Conservation (phyloP, 2,113 vertebrate species). For the Catagonus wagneri region DNA sequence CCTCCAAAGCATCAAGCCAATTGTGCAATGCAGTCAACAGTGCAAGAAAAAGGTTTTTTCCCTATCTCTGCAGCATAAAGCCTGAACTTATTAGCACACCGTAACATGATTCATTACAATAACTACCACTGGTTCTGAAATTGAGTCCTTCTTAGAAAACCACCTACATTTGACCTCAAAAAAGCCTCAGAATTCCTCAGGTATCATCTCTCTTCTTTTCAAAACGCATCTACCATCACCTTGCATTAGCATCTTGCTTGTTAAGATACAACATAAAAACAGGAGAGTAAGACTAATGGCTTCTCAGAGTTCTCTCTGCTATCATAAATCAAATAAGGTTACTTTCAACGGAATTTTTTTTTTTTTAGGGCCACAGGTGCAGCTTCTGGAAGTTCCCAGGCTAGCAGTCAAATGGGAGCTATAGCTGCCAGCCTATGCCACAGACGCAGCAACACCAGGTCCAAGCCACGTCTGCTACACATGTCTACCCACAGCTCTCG, state of each 20-base stretch:
- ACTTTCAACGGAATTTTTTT: slow-evolving; percentile 13
- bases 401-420: no score
- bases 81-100: slow-evolving; percentile 56
- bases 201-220: background rate
- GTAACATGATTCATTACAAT: slow-evolving; percentile 23
- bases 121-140: slow-evolving; percentile 52
- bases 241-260: slow-evolving; percentile 10
- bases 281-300: background rate
- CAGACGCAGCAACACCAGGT: no score
- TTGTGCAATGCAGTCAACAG: slow-evolving; percentile 70
- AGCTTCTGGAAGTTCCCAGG: no score
- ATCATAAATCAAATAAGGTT: slow-evolving; percentile 13
- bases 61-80: background rate
- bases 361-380: no score
- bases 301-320: background rate
- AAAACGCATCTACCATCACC: slow-evolving; percentile 20
- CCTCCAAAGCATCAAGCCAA: slow-evolving; percentile 74
- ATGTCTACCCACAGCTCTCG: no score
- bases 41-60: background rate
- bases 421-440: no score
- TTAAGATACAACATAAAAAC: slow-evolving; percentile 18
- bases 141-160: slow-evolving; percentile 57
- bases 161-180: slow-evolving; percentile 61
- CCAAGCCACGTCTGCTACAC: no score
- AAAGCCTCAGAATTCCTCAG: slow-evolving; percentile 59